Base-by-base conservation (phyloP, 2,113 vertebrate genomes). In the Grallaria varia region DNA sequence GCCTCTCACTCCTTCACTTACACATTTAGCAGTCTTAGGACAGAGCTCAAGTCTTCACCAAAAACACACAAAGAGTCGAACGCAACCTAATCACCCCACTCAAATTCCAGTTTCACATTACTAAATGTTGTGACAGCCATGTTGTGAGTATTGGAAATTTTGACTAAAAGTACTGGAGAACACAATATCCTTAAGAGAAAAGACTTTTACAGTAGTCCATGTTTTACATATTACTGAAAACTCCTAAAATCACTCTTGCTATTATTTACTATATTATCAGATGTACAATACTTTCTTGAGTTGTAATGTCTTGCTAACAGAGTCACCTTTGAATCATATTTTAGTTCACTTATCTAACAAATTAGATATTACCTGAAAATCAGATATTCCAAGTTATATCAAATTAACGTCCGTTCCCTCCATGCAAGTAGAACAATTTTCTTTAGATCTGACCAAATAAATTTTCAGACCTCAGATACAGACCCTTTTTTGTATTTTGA, bases 111-210 rank as follows among this genome's bases (percentile, higher is more conserved):
- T 9, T 67, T 67, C 53, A 64, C 4, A 1, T 64, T 23, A 58
- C 8, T 9, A 35, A 68, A 30, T 3, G 8, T 7, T 31, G 42
- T 6, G 12, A 19, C 14, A 89, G n/a, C 7, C 8, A 10, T 13
- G 1, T 6, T 2, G 0, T 3, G 40, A 42, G 17, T 8, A 19
- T 60, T 25, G 24, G 15, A n/a, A 83, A 56, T 12, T n/a, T n/a
- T 27, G 15, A 71, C 9, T 27, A 13, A 10, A 83, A 47, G 2
- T 47, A 23, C 42, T 24, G 8, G 39, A 55, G 14, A 22, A 50
- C 30, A 50, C 30, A 17, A 50, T 2, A 44, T 10, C 25, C n/a
- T 30, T 15, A 27, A 42, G 24, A 5, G 3, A 77, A 58, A 76
- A 86, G 31, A 21, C 19, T 55, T 55, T 4, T 12, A 37, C 8